These are phyloP conservation scores for Polydrusus cervinus DNA, from an alignment of 2,888 invertebrate genomes.

Conservation along the genomic window DNA sequence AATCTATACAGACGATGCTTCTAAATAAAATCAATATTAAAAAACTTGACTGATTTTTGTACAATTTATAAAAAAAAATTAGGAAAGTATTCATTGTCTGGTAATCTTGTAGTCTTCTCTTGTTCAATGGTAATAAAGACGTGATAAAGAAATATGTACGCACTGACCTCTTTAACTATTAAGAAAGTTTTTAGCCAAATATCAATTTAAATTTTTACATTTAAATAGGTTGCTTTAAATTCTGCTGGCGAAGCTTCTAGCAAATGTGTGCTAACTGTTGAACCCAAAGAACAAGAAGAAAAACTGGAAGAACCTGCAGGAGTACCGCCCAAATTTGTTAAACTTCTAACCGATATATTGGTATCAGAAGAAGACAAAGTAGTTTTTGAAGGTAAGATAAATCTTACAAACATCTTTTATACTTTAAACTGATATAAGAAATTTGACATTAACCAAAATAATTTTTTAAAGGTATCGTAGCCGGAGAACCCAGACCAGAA, in stretches of 20 bases:
- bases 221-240: constrained; percentile 77
- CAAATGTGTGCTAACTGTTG: constrained; percentile 77
- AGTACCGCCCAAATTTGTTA: constrained; percentile 79
- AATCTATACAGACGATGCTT: too few species aligned
- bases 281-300: constrained; percentile 66
- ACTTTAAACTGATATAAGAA: background rate
- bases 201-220: background rate
- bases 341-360: constrained; percentile 80
- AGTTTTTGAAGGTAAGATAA: constrained; percentile 76
- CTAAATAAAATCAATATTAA: too few species aligned
- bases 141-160: too few species aligned
- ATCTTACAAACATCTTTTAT: background rate
- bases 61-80: too few species aligned
- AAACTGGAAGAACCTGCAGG: constrained; percentile 68
- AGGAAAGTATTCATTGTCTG: too few species aligned
- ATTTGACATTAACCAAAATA: background rate
- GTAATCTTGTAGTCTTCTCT: too few species aligned
- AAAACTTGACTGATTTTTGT: too few species aligned
- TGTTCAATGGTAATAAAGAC: too few species aligned
- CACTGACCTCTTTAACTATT: too few species aligned
- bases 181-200: too few species aligned
- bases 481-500: constrained; percentile 80
- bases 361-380: constrained; percentile 83
- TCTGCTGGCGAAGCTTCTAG: constrained; percentile 88
- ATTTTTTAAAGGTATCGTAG: constrained; percentile 69